These are phyloP conservation scores for Crenuchus spilurus DNA, from an alignment of 2,797 vertebrate genomes.

Conservation along the genomic window DNA sequence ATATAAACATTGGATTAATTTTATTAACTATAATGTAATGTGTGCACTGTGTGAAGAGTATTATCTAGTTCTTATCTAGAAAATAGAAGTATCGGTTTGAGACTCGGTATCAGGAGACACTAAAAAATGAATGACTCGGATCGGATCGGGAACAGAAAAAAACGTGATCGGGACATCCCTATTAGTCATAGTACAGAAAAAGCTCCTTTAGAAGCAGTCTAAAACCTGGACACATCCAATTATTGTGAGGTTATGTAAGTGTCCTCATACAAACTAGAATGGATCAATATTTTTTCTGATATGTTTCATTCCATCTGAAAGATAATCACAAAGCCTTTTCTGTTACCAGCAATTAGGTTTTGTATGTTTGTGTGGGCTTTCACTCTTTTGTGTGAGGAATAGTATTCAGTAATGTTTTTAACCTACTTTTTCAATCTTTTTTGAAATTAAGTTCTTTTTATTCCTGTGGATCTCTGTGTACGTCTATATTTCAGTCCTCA, in stretches of 20 bases:
- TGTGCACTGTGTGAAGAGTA: no score
- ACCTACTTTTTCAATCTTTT: background rate
- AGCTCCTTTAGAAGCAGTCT: background rate
- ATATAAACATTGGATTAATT: no score
- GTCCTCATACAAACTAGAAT: background rate
- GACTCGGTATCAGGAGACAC: no score
- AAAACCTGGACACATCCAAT: background rate
- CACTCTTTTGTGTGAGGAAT: background rate
- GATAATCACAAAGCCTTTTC: background rate
- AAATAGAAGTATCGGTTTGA: no score
- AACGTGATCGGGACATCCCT: no score
- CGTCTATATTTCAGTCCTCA: background rate
- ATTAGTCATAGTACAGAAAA: background rate
- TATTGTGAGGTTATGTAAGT: background rate
- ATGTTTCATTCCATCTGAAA: background rate
- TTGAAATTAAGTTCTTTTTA: background rate
- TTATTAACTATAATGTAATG: no score
- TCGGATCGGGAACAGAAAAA: no score
- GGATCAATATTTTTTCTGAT: background rate
- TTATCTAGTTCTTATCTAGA: no score
- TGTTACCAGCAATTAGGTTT: background rate
- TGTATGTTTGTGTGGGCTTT: background rate
- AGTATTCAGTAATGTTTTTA: background rate
- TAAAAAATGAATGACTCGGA: no score
- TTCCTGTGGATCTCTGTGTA: background rate